Evolutionary conservation across 2,797 vertebrate species (phyloP), one percentile per base, ranked within the genome.

Genomic region (Falco peregrinus): DNA sequence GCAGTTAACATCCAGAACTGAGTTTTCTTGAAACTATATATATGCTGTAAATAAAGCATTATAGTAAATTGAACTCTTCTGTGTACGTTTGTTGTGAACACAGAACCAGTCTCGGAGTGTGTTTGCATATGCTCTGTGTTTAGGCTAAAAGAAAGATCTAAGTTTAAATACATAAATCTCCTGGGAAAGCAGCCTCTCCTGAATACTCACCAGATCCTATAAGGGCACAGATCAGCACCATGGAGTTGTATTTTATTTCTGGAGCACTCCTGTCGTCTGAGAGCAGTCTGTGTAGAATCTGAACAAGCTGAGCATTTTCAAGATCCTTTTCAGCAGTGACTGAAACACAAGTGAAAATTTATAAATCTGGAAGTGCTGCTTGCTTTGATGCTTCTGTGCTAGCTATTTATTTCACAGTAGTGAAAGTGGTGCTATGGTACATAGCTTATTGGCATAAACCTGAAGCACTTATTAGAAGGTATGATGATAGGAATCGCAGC

Each of bases 201-300:
- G 57, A 91, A 93, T 81, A 97, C 98, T 98, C 95, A 99, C 99
- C 99, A 96, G 99, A 99, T 83, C 99, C 99, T 99, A 99, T 99
- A 82, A 99, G 98, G 13, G 99, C 98, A 97, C 99, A 99, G 98
- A 99, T 98, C 97, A 99, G 98, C 91, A 99, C 99, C 99, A 99
- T 99, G 73, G 99, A 99, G 98, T 99, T 99, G 95, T 99, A 99
- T 93, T 99, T 99, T 91, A 99, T 99, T 98, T 99, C 99, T 31
- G 99, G 99, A 43, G 99, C 99, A 8, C 99, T 99, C 95, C 98
- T 98, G 94, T 99, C 99, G 0, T 99, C 99, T 19, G 98, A 99
- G 97, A 99, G 98, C 95, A 99, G 98, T 97, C 98, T 99, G 97
- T 99, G 99, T n/a, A 99, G 98, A 97, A 99, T 99, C 47, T 99